Percentiles rank a stretch among this genome's conserved stretches.
These are phyloP conservation scores for Amblyraja radiata DNA, from an alignment of 2,797 vertebrate species.

Conservation along the genomic window DNA sequence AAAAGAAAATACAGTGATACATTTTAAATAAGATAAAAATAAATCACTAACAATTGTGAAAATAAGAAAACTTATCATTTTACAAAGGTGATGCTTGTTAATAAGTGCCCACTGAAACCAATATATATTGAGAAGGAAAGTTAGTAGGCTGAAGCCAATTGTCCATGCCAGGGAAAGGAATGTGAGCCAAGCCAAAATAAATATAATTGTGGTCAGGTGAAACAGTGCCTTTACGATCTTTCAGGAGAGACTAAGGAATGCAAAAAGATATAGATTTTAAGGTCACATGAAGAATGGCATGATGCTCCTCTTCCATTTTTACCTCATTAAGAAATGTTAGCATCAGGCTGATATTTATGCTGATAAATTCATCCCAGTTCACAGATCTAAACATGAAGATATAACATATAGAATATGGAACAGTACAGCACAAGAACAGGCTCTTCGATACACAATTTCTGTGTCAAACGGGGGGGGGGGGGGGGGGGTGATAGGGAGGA, in stretches of 20 bases:
- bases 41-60: background rate
- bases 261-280: background rate
- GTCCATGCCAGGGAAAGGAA: background rate
- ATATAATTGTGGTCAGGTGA: background rate
- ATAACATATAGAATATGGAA: too few relatives aligned
- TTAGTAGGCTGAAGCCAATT: background rate
- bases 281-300: background rate
- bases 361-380: too few relatives aligned
- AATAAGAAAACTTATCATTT: background rate
- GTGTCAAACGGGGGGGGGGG: too few relatives aligned
- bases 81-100: background rate
- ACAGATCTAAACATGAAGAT: too few relatives aligned
- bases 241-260: background rate
- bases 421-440: too few relatives aligned
- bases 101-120: background rate
- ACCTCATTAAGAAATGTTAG: background rate
- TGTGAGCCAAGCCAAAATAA: background rate
- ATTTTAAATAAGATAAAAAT: background rate
- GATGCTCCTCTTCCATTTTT: background rate
- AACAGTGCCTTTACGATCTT: background rate
- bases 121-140: background rate
- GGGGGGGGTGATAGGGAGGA: too few relatives aligned
- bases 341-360: background rate
- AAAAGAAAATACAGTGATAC: background rate
- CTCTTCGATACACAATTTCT: too few relatives aligned